phyloP scores from a whole-genome alignment of 2,797 vertebrate genomes.

The Telmatherina bonti region DNA sequence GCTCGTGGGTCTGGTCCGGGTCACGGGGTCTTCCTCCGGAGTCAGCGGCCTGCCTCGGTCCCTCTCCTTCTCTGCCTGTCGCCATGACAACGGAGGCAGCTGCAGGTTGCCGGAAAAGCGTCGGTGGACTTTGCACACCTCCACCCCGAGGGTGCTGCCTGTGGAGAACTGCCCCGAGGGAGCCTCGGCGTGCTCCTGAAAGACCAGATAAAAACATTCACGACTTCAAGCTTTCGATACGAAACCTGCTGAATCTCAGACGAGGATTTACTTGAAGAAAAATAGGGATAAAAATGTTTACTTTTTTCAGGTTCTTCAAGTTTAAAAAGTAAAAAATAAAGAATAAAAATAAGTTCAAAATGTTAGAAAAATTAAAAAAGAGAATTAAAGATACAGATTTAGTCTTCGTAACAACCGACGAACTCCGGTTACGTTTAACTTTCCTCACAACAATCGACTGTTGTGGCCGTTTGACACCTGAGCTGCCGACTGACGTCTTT shows the following conservation, averaged over 20 bases:
- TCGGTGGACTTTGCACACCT: conserved; percentile 89
- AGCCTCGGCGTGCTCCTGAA: conserved; percentile 86
- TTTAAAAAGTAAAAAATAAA: background rate
- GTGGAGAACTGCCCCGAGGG: conserved; percentile 83
- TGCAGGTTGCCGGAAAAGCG: conserved; percentile 93
- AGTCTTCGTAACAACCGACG: background rate
- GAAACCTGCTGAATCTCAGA: background rate
- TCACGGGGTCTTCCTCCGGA: conserved; percentile 85
- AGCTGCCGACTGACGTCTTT: conserved; percentile 35
- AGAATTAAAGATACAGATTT: background rate
- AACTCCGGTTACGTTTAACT: background rate
- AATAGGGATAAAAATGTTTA: background rate
- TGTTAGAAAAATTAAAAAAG: background rate
- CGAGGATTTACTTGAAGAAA: background rate
- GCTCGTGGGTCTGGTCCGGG: conserved; percentile 87
- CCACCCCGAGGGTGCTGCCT: conserved; percentile 87
- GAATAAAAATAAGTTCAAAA: too few species aligned
- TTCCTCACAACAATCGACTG: background rate
- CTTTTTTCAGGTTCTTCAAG: background rate
- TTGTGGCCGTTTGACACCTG: conserved; percentile 19
- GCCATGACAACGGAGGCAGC: conserved; percentile 92
- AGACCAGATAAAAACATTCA: background rate
- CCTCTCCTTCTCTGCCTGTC: conserved; percentile 87
- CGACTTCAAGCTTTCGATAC: background rate
- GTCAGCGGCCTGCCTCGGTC: conserved; percentile 75